A percentile compares a stretch with the other conserved stretches of the same genome.
These are phyloP conservation scores for Pangasius djambal DNA, from an alignment of 2,797 vertebrate genomes.

Conservation along the genomic window DNA sequence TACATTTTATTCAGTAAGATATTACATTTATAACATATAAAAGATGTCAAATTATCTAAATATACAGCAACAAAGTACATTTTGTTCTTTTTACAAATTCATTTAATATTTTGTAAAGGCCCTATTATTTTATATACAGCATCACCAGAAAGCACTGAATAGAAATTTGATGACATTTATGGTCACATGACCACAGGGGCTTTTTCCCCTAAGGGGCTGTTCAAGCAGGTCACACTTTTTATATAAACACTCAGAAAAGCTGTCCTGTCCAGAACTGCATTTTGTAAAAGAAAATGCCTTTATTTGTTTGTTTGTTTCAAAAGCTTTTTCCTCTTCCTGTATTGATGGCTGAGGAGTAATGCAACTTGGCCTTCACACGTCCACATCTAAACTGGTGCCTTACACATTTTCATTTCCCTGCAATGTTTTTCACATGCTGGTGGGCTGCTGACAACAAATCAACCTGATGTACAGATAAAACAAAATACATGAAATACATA, in stretches of 20 bases:
- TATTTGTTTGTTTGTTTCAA: neutral
- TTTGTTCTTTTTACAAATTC: neutral
- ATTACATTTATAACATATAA: neutral
- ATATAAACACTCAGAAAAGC: neutral
- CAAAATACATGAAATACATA: neutral
- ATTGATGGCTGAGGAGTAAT: neutral
- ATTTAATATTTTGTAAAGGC: neutral
- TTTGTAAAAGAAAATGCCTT: neutral
- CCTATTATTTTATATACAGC: neutral
- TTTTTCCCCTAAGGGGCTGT: neutral
- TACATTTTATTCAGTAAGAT: neutral
- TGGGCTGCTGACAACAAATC: neutral
- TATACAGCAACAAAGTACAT: neutral
- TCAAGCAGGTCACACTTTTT: neutral
- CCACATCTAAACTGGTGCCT: neutral
- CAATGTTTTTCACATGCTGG: neutral
- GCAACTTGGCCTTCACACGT: neutral
- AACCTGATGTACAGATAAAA: constrained; percentile 12
- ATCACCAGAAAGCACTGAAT: constrained; percentile 1
- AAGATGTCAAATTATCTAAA: neutral
- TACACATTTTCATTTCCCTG: neutral
- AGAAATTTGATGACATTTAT: constrained; percentile 11
- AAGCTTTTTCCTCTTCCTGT: neutral
- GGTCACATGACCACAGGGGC: neutral
- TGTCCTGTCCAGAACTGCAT: neutral